Base-by-base conservation (phyloP, 2,888 invertebrate genomes). In the Aspidiotus destructor region DNA sequence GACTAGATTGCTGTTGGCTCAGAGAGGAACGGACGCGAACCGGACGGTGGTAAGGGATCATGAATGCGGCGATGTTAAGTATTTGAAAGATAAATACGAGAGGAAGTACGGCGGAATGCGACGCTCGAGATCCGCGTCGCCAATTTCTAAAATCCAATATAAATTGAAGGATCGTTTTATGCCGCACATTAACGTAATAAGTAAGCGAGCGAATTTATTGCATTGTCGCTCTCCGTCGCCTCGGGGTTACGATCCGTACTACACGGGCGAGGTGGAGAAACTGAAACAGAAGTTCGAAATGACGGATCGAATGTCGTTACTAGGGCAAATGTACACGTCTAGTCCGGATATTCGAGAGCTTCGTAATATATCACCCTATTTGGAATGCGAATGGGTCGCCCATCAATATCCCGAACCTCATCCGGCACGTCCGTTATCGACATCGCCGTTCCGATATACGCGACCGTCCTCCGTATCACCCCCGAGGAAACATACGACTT, bases 181-280 rank as follows among this genome's bases (percentile, higher is more conserved):
- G 90, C 91, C 92, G 0, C 90, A 88, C 74, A 91, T 92, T 72
- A 90, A 92, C 74, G 85, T 92, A n/a, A 92, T 92, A 73, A 91
- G 91, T 73, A 91, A 92, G 78, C 83, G 89, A 68, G 91, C 90
- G 0, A 60, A 67, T 41, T 82, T 85, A 0, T 78, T 88, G 44
- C 80, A 82, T 60, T 78, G 68, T 62, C 68, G 53, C 55, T 52
- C 67, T 15, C 15, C 67, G 28, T 67, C 67, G 2, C 67, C 67
- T 58, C 69, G 68, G 48, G 72, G 60, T 60, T 72, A 11, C 52
- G 70, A 40, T 67, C 73, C 60, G 58, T 69, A 69, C 68, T 52
- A 70, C 54, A 77, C 82, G 0, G 86, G 86, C 41, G 86, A 88
- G 74, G 89, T 90, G 2, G 85, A 86, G 72, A 84, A 86, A 68